Evolutionary conservation across 2,113 vertebrate species (phyloP), one percentile per base, ranked within the genome.

Genomic region (Nipponia nippon): DNA sequence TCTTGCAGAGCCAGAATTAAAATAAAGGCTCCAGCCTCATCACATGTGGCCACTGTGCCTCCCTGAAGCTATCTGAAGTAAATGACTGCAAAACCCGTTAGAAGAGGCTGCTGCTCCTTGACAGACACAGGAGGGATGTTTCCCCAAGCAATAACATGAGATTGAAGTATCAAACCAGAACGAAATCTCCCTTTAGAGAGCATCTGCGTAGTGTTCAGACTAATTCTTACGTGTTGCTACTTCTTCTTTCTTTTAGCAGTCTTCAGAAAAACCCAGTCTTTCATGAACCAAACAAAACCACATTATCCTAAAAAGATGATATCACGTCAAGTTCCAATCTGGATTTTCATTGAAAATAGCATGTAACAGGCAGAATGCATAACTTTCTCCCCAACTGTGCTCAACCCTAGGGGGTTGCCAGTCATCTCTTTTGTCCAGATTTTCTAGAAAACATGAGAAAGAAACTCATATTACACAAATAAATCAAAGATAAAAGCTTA

Each of bases 261-360:
- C 30, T 73, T 52, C 2, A 30, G 42, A 44, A 79, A 70, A 56
- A 56, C 7, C 2, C 46, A 69, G n/a, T 70, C 59, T 91, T 92
- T 94, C 42, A 94, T 36, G 30, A 90, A 88, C 25, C 19, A 66
- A 66, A 93, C n/a, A 95, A 93, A 93, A 66, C 25, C 58, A 49
- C 53, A 75, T 70, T 88, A 65, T 90, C 53, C 75, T 63, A 42
- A 52, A 79, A 86, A 30, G n/a, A 94, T 19, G n/a, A n/a, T 93
- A 75, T 47, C 46, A 66, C 32, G 67, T 94, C 79, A 92, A 95
- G 56, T 58, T 93, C 4, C 77, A 89, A 34, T 89, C 63, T 81
- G 79, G 36, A 87, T 56, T 95, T 82, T 93, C 27, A 69, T 1
- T 84, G 50, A 76, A 90, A 90, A 83, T 65, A 69, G 25, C 56